Conservation (phyloP, 2,888 invertebrate genomes). For the Rhogogaster chlorosoma region DNA sequence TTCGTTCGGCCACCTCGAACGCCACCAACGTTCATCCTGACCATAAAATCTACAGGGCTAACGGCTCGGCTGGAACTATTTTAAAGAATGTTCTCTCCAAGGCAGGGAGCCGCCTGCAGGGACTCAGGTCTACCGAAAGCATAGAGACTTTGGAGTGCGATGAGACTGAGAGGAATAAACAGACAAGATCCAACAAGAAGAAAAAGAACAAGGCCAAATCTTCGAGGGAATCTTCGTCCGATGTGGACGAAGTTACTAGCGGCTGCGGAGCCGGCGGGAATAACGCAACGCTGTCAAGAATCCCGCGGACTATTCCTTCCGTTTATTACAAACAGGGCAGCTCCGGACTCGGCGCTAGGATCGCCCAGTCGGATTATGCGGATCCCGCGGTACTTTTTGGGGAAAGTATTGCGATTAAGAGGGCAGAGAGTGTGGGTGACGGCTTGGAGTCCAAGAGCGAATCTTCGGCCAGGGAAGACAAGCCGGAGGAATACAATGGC, state of each 20-base stretch:
- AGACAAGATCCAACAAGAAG: conserved; percentile 58
- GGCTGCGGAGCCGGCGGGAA: conserved; percentile 62
- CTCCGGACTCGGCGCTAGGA: conserved; percentile 90
- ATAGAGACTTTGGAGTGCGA: conserved; percentile 76
- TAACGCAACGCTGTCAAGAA: conserved; percentile 46
- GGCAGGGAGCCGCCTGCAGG: conserved; percentile 73
- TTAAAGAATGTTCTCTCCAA: conserved; percentile 76
- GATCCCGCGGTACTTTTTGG: conserved; percentile 87
- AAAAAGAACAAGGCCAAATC: conserved; percentile 72
- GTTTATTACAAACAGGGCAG: conserved; percentile 87
- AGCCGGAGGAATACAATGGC: conserved; percentile 43
- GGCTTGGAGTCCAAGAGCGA: conserved; percentile 50
- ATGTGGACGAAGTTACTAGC: conserved; percentile 67
- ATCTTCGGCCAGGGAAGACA: conserved; percentile 4
- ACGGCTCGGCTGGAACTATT: conserved; percentile 68
- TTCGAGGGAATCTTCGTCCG: conserved; percentile 70
- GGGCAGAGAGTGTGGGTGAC: background rate
- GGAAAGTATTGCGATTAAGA: conserved; percentile 64
- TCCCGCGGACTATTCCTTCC: conserved; percentile 62
- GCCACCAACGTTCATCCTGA: conserved; percentile 84
- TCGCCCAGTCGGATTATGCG: conserved; percentile 92
- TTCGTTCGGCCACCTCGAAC: conserved; percentile 73
- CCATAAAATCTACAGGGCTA: conserved; percentile 88
- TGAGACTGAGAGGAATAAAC: conserved; percentile 66
- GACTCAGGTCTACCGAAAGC: conserved; percentile 73